Conservation (phyloP, 2,888 invertebrate genomes). For the Chouioia cunea region DNA sequence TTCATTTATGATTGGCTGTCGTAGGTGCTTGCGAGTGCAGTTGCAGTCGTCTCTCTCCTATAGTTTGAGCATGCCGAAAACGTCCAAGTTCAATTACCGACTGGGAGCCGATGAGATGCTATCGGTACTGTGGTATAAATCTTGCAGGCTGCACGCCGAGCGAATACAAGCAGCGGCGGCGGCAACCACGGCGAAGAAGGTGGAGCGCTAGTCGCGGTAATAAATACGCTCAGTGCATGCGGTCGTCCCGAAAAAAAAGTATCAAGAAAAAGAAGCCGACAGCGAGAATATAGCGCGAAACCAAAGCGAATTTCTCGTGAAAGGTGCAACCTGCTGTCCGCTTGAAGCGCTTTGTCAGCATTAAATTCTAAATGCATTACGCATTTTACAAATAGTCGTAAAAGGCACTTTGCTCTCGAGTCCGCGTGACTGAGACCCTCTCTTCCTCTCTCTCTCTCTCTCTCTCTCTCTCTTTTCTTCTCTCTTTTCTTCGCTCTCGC, state of each 20-base stretch:
- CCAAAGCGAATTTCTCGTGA: constrained; percentile 45
- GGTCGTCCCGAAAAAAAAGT: constrained; percentile 31
- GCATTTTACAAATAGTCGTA: constrained; percentile 49
- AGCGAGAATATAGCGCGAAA: constrained; percentile 23
- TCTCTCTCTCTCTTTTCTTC: constrained; percentile 26
- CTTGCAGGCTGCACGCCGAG: constrained; percentile 23
- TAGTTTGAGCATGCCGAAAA: constrained; percentile 46
- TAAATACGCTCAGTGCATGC: constrained; percentile 42
- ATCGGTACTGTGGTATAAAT: constrained; percentile 47
- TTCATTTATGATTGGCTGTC: constrained; percentile 47
- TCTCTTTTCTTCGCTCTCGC: background rate
- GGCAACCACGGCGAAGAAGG: constrained; percentile 9
- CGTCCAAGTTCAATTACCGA: constrained; percentile 49
- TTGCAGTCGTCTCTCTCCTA: constrained; percentile 28
- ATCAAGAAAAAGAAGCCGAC: constrained; percentile 13
- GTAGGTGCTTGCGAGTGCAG: constrained; percentile 1
- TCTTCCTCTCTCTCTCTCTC: constrained; percentile 17
- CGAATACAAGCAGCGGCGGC: background rate
- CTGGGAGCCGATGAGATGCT: constrained; percentile 49
- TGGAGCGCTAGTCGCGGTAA: constrained; percentile 38
- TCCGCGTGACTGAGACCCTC: constrained; percentile 36
- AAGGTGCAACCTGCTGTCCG: constrained; percentile 39
- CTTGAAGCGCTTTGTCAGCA: constrained; percentile 45
- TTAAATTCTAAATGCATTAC: constrained; percentile 47
- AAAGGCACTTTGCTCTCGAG: constrained; percentile 45